Evolutionary conservation across 1,140 invertebrate species (phyloP).

Genomic region (Coboldia fuscipes): DNA sequence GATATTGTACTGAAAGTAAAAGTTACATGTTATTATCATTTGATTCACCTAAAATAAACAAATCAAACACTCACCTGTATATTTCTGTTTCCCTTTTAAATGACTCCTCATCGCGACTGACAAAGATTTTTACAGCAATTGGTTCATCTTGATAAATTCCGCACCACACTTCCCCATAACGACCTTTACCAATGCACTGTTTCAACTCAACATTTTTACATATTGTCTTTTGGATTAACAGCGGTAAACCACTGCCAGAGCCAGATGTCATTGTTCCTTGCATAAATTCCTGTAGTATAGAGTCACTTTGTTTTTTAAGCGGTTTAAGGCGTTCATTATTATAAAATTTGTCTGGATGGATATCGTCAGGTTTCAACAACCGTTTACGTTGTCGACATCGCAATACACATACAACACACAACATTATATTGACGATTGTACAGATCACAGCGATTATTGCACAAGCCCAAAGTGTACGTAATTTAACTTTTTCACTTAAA

Average conservation of each 20-base stretch:
- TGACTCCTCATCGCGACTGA: conserved; percentile 70
- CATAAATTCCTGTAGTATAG: conserved; percentile 48
- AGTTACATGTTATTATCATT: background rate
- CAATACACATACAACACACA: too few species aligned
- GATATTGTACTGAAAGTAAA: conserved; percentile 36
- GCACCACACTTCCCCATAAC: conserved; percentile 75
- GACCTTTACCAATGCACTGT: conserved; percentile 63
- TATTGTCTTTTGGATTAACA: conserved; percentile 56
- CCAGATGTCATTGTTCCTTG: conserved; percentile 67
- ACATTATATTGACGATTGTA: too few species aligned
- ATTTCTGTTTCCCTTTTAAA: conserved; percentile 82
- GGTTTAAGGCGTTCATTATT: too few species aligned
- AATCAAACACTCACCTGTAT: too few species aligned
- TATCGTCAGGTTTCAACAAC: too few species aligned
- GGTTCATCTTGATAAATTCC: conserved; percentile 69
- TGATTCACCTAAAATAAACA: conserved; percentile 12
- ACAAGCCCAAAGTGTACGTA: too few species aligned
- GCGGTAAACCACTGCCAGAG: conserved; percentile 60
- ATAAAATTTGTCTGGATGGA: too few species aligned
- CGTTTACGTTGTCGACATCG: too few species aligned
- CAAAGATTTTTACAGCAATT: conserved; percentile 84
- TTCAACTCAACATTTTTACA: conserved; percentile 52
- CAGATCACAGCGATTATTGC: too few species aligned
- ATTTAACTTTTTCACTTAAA: too few species aligned
- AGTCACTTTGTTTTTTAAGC: too few species aligned